Evolutionary conservation across 1,140 invertebrate genomes (phyloP).

Genomic region (Diorhabda elongata): DNA sequence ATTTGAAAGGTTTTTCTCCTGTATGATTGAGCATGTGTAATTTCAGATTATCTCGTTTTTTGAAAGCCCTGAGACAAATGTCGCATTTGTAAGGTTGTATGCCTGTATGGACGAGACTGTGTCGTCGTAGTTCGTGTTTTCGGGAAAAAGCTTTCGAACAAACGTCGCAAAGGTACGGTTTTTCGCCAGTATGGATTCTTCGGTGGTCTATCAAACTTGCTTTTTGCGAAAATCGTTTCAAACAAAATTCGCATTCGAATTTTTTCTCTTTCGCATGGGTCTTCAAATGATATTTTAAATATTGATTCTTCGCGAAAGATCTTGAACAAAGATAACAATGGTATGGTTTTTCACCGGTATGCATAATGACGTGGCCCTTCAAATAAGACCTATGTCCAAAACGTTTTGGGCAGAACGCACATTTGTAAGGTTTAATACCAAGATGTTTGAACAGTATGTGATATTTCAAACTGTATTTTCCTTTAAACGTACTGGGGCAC

Average conservation of each 20-base stretch:
- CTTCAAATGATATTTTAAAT: no score
- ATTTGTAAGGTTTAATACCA: background rate
- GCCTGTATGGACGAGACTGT: no score
- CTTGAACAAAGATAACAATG: background rate
- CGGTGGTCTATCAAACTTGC: constrained; percentile 59
- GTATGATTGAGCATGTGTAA: no score
- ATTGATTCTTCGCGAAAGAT: background rate
- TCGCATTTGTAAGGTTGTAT: no score
- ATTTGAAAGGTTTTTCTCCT: no score
- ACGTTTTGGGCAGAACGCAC: background rate
- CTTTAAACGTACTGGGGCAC: background rate
- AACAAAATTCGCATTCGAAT: constrained; percentile 57
- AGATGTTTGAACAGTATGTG: background rate
- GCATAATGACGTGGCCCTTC: background rate
- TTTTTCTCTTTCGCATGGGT: no score
- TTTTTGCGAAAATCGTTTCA: constrained; percentile 60
- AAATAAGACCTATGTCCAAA: background rate
- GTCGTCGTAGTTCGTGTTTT: no score
- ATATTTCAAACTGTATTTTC: background rate
- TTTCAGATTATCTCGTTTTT: no score
- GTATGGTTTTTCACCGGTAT: background rate
- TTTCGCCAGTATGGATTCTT: constrained; percentile 59
- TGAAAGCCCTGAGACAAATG: no score
- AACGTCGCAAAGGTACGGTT: constrained; percentile 60
- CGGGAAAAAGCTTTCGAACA: constrained; percentile 61